phyloP scores from a whole-genome alignment of 2,888 invertebrate genomes.

The Eupithecia abbreviata region DNA sequence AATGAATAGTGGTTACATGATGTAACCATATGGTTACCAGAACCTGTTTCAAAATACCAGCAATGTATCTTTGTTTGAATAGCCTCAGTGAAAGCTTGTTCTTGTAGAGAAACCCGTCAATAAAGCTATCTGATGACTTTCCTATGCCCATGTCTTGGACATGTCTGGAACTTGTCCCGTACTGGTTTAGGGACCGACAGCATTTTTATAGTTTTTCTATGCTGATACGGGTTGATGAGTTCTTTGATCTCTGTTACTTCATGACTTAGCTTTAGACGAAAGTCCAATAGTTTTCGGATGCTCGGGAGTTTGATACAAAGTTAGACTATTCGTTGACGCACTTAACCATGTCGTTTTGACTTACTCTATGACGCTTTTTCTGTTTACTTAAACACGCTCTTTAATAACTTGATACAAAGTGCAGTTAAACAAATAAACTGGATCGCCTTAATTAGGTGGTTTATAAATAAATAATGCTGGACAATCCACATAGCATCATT shows the following conservation, averaged over 20 bases:
- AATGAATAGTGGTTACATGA: background rate
- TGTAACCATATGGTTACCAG: constrained; percentile 8
- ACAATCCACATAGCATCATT: too few relatives aligned
- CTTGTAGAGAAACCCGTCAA: constrained; percentile 66
- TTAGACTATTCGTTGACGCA: background rate
- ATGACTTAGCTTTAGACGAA: background rate
- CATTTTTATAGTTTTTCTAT: constrained; percentile 37
- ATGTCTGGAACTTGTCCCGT: background rate
- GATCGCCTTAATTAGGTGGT: background rate
- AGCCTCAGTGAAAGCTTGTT: constrained; percentile 63
- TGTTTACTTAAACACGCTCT: background rate
- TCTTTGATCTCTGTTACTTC: background rate
- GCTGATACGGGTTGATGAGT: background rate
- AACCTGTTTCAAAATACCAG: constrained; percentile 7
- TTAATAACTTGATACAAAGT: background rate
- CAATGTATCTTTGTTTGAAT: constrained; percentile 15
- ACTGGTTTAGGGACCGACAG: constrained; percentile 59
- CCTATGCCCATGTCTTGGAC: constrained; percentile 58
- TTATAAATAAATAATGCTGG: background rate
- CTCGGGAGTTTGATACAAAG: background rate
- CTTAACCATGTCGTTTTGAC: background rate
- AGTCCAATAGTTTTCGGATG: background rate
- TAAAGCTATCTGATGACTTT: constrained; percentile 72
- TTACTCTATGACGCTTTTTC: background rate
- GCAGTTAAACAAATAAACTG: background rate